A percentile compares a stretch with the other conserved stretches of the same genome.
These are phyloP conservation scores for Anguilla marmorata DNA, from an alignment of 2,797 vertebrate species.

Conservation along the genomic window DNA sequence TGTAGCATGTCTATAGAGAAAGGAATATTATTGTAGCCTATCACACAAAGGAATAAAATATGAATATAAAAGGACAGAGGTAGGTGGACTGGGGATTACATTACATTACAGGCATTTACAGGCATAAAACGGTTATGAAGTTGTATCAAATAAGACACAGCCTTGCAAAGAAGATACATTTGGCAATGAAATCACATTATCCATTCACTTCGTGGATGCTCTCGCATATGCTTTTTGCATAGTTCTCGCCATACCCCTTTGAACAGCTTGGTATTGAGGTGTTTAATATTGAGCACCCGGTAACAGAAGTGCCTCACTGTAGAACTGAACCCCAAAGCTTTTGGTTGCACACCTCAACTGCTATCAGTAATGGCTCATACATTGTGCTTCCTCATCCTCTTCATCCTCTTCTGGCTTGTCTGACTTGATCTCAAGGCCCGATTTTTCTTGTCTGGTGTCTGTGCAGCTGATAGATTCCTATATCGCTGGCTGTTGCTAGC, in stretches of 20 bases:
- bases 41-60: background rate
- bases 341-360: background rate
- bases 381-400: constrained; percentile 41
- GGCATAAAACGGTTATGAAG: background rate
- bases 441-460: background rate
- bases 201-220: background rate
- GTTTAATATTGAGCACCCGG: background rate
- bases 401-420: constrained; percentile 24
- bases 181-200: background rate
- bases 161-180: background rate
- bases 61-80: background rate
- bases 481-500: background rate
- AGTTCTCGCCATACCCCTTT: background rate
- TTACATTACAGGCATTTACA: too few species aligned
- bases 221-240: background rate
- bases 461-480: background rate
- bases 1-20: background rate
- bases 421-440: background rate
- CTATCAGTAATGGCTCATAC: constrained; percentile 34
- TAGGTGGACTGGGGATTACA: background rate
- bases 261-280: background rate
- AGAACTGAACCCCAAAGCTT: background rate
- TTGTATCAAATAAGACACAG: background rate
- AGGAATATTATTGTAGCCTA: too few species aligned
- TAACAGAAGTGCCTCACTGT: background rate